These are phyloP conservation scores for Meandrina meandrites DNA, from an alignment of 92 coral and sea anemone genomes.

Conservation along the genomic window DNA sequence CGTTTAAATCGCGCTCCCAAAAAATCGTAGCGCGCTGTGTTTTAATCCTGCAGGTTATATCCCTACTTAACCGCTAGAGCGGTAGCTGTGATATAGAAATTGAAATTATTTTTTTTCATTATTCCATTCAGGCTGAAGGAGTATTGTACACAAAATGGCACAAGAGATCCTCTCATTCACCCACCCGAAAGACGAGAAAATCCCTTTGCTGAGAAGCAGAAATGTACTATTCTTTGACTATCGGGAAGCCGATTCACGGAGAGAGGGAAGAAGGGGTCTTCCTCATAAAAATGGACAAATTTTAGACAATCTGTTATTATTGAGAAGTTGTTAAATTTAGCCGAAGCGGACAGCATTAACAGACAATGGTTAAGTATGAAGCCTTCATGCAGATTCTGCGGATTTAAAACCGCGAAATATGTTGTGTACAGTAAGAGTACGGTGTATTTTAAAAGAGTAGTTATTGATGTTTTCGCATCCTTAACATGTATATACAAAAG, in stretches of 20 bases:
- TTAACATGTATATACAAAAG: not conserved
- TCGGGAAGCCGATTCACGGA: not conserved
- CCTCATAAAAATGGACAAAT: conserved; percentile 10
- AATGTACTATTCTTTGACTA: conserved; percentile 83
- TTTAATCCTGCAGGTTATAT: not conserved
- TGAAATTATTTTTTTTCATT: not conserved
- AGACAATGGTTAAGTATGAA: not conserved
- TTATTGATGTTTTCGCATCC: not conserved
- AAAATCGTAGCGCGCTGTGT: not conserved
- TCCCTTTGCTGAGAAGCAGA: conserved; percentile 98
- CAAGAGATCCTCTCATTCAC: conserved; percentile 89
- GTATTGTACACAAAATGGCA: conserved; percentile 89
- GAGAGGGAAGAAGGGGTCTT: conserved; percentile 9
- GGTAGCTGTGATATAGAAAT: not conserved
- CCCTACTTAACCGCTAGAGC: not conserved
- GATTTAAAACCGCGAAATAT: not conserved
- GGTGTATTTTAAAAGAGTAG: not conserved
- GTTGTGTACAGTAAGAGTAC: no score
- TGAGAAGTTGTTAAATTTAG: conserved; percentile 20
- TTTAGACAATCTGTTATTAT: conserved; percentile 5
- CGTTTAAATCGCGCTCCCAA: not conserved
- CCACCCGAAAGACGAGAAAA: conserved; percentile 99
- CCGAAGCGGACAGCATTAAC: not conserved
- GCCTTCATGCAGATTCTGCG: not conserved
- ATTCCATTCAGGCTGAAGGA: conserved; percentile 73